Conservation (phyloP, 2,888 invertebrate species). For the Heliconius aoede region DNA sequence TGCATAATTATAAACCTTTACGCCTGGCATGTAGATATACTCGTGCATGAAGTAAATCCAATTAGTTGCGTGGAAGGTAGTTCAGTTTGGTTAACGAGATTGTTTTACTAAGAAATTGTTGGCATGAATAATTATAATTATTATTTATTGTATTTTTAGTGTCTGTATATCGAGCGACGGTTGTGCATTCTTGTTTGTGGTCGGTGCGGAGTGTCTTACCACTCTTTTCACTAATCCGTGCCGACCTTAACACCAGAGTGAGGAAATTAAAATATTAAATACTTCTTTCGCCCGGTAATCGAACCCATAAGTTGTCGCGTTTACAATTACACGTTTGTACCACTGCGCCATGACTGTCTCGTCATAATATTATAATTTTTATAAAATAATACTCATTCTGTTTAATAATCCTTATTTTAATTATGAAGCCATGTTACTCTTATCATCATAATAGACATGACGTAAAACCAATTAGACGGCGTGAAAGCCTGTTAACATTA, state of each 20-base stretch:
- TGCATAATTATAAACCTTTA: constrained; percentile 37
- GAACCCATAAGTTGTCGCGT: no score
- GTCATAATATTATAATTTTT: neutral
- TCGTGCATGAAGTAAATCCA: constrained; percentile 14
- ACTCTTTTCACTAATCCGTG: no score
- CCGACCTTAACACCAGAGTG: no score
- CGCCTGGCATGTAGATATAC: constrained; percentile 8
- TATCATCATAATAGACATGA: constrained; percentile 17
- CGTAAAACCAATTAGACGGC: constrained; percentile 22
- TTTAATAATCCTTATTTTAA: constrained; percentile 21
- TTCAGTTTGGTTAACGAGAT: constrained; percentile 2
- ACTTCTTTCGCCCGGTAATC: no score
- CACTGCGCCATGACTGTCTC: no score
- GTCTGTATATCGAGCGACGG: no score
- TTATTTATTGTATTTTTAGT: neutral
- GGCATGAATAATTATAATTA: neutral
- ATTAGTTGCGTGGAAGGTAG: constrained; percentile 26
- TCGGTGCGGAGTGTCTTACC: no score
- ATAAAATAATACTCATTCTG: neutral
- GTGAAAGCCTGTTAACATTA: constrained; percentile 6
- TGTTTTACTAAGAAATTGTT: neutral
- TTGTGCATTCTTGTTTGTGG: no score
- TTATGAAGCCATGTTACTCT: neutral
- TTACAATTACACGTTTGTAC: no score
- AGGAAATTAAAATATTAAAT: no score